phyloP scores from a whole-genome alignment of 2,113 vertebrate species.

The Peromyscus leucopus region DNA sequence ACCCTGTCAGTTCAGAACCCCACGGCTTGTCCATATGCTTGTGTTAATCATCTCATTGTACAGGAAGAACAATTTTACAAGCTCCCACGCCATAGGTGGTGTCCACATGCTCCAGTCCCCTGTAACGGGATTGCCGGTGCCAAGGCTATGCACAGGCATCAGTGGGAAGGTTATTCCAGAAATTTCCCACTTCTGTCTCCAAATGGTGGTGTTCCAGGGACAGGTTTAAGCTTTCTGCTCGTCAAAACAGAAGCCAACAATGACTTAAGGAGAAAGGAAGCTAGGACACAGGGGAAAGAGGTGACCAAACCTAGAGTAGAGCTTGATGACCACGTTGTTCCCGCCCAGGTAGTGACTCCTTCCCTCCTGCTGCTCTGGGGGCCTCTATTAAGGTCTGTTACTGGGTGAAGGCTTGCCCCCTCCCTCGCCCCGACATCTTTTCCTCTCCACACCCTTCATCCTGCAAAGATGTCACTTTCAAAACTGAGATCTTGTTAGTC shows the following conservation, averaged over 20 bases:
- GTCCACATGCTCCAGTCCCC: not conserved
- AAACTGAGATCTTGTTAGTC: not conserved
- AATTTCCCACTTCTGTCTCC: constrained; percentile 44
- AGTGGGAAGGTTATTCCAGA: constrained; percentile 33
- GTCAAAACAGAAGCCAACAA: constrained; percentile 61
- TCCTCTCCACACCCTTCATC: not conserved
- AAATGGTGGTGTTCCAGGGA: not conserved
- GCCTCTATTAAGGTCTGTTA: not conserved
- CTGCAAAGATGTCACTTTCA: not conserved
- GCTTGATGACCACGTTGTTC: not conserved
- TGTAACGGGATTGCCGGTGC: not conserved
- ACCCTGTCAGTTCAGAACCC: not conserved
- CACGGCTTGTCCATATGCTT: not conserved
- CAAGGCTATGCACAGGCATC: not conserved
- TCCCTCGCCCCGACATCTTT: not conserved
- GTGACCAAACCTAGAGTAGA: not conserved
- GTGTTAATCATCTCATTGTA: not conserved
- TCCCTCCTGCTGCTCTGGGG: not conserved
- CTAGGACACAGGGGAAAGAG: constrained; percentile 18
- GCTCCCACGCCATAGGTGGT: not conserved
- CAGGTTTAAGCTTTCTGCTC: constrained; percentile 54
- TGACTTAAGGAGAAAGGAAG: constrained; percentile 52
- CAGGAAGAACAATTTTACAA: not conserved
- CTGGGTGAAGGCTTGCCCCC: not conserved
- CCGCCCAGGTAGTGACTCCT: not conserved